Evolutionary conservation across 2,888 invertebrate species (phyloP).

Genomic region (Mantis religiosa): DNA sequence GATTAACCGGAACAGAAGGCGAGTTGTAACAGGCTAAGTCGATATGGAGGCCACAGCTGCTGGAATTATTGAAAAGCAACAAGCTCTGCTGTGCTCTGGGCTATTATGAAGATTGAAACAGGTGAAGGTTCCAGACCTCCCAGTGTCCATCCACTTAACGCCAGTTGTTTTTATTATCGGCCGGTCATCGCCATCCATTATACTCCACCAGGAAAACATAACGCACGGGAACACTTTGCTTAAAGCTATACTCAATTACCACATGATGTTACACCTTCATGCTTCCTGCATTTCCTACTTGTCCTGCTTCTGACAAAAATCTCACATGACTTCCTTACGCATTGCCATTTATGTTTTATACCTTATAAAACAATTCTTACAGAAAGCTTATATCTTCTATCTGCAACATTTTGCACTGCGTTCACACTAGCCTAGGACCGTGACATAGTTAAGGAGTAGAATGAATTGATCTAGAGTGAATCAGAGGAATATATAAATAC

Average conservation of each 20-base stretch:
- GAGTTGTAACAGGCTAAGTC: not conserved
- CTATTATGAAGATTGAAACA: not conserved
- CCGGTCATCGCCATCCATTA: not conserved
- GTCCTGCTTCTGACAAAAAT: not conserved
- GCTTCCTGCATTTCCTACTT: not conserved
- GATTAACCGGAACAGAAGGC: not conserved
- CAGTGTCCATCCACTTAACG: not conserved
- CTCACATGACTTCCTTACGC: no score
- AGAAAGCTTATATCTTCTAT: no score
- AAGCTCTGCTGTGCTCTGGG: not conserved
- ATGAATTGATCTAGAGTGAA: no score
- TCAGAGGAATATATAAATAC: no score
- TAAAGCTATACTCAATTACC: not conserved
- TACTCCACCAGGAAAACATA: not conserved
- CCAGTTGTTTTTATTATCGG: not conserved
- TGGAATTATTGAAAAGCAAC: not conserved
- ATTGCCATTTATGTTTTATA: no score
- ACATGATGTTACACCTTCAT: not conserved
- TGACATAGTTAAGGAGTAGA: no score
- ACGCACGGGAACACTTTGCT: not conserved
- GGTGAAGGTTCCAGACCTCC: not conserved
- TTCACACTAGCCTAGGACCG: no score
- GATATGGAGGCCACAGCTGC: not conserved
- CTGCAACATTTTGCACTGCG: no score
- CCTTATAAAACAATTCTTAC: no score